phyloP scores from a whole-genome alignment of 2,113 vertebrate species.

The Cacatua alba region DNA sequence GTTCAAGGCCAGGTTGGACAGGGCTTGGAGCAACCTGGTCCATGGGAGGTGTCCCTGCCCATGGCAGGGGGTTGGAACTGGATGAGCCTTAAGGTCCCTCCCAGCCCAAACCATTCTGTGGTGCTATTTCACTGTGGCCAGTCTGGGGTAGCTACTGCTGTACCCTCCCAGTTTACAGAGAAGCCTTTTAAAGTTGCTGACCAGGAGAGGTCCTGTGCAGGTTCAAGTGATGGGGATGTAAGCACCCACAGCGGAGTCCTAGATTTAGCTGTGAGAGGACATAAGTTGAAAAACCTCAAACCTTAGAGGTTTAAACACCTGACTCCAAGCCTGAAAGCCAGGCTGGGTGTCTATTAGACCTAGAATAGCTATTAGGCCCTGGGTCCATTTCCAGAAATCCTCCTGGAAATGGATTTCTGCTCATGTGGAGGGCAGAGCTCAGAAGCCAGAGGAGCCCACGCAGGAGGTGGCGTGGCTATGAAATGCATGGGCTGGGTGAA shows the following conservation, averaged over 20 bases:
- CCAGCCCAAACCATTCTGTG: background rate
- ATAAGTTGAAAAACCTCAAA: background rate
- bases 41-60: background rate
- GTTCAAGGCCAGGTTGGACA: background rate
- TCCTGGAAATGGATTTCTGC: background rate
- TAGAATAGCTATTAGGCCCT: background rate
- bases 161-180: background rate
- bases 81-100: background rate
- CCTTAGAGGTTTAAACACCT: background rate
- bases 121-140: background rate
- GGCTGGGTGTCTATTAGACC: background rate
- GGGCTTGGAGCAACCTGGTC: background rate
- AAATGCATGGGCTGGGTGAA: background rate
- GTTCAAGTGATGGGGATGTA: background rate
- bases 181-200: background rate
- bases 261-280: background rate
- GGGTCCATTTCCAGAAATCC: background rate
- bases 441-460: background rate
- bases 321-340: background rate
- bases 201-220: background rate
- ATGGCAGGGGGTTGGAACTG: background rate
- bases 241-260: fast-evolving
- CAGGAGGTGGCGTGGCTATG: fast-evolving
- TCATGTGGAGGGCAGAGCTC: fast-evolving
- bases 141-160: background rate